These are phyloP conservation scores for Cyclophora punctaria DNA, from an alignment of 2,888 invertebrate species.

Conservation along the genomic window DNA sequence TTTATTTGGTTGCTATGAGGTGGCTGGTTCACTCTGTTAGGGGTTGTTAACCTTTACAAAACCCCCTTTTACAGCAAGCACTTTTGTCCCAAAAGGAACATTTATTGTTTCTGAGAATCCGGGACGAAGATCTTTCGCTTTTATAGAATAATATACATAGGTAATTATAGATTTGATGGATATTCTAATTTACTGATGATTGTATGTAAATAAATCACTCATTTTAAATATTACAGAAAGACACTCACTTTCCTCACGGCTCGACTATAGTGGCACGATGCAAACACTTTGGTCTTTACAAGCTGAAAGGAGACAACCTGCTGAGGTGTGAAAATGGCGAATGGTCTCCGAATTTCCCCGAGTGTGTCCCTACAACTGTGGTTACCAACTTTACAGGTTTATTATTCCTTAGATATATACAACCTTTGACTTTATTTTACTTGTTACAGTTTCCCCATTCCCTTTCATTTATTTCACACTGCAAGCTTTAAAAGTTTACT, in stretches of 20 bases:
- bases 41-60: too few species aligned
- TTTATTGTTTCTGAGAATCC: not conserved
- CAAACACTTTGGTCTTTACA: conserved; percentile 87
- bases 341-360: conserved; percentile 86
- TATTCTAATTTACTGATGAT: not conserved
- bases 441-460: too few species aligned
- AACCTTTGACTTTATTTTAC: too few species aligned
- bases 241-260: conserved; percentile 84
- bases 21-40: too few species aligned
- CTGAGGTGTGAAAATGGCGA: conserved; percentile 87
- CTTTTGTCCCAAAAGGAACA: too few species aligned
- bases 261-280: conserved; percentile 85
- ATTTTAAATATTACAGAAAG: conserved; percentile 40
- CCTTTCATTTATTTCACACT: too few species aligned
- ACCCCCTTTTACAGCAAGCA: too few species aligned
- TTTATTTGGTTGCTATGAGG: too few species aligned
- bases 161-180: not conserved
- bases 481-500: too few species aligned
- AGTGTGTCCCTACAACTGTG: conserved; percentile 89
- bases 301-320: conserved; percentile 85
- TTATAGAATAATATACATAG: not conserved
- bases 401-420: too few species aligned
- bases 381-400: conserved; percentile 89
- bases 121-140: not conserved
- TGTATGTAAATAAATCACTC: too few species aligned